Base-by-base conservation (phyloP, 1,140 invertebrate species). In the Diabrotica virgifera region DNA sequence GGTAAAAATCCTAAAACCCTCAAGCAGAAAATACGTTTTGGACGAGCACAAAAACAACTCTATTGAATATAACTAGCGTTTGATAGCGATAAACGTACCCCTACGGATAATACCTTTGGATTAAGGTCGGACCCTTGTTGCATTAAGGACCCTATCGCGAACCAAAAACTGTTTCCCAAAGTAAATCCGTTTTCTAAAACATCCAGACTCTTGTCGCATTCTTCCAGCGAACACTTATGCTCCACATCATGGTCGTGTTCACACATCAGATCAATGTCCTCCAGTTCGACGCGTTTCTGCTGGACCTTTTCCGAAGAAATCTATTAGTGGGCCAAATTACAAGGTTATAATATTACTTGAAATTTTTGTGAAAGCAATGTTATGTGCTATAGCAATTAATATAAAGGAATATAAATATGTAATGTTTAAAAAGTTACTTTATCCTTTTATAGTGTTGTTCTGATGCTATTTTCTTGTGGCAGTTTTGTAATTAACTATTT, bases 71-170 rank as follows among this genome's bases (percentile, higher is more conserved):
- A 46, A 46, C 40, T 46, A 46, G 40, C 40, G 40, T 10, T 46
- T 46, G 40, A 46, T 46, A 46, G n/a, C 40, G 40, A 46, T 10
- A 46, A 46, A 8, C 4, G 40, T 46, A 5, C 8, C n/a, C n/a
- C n/a, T 46, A 46, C 40, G 40, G 40, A 10, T 46, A 57, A 75
- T 85, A 88, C 86, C 90, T 91, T 90, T 58, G 94, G 93, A 79
- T 92, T 91, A 67, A 94, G 83, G 78, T 94, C 91, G 68, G 90
- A 93, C 68, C 93, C 94, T 84, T 96, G 94, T 80, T 96, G 94
- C 94, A 96, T 96, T 67, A 97, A 86, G 8, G 93, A 94, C 58
- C 94, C 94, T 69, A 97, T 90, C 10, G 92, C 91, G 80, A 95
- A 95, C 93, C 92, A 95, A 79, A 95, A 91, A 82, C 89, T 90